Conservation (phyloP, 2,113 vertebrate genomes). For the Hystrix cristata region DNA sequence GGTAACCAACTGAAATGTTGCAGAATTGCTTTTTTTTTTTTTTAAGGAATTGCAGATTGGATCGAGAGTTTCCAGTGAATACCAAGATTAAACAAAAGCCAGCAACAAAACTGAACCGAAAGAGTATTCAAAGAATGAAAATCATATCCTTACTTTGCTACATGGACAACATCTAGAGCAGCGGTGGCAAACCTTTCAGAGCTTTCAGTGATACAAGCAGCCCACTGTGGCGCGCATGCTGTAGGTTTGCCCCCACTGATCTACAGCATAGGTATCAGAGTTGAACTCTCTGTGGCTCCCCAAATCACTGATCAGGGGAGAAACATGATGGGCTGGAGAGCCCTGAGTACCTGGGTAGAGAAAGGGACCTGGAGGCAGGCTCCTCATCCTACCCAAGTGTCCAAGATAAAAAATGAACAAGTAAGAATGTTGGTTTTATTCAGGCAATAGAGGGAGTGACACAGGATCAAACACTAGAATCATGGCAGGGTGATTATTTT, state of each 20-base stretch:
- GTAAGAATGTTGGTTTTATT: not conserved
- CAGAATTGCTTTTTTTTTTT: not conserved
- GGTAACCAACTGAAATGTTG: not conserved
- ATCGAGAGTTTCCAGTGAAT: not conserved
- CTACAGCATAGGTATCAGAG: not conserved
- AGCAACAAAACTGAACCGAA: not conserved
- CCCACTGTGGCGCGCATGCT: not conserved
- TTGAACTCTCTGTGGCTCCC: not conserved
- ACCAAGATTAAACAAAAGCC: not conserved
- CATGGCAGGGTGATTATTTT: not conserved
- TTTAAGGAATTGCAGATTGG: not conserved
- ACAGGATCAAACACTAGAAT: not conserved
- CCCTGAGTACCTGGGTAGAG: not conserved
- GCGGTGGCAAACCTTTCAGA: not conserved
- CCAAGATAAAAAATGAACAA: not conserved
- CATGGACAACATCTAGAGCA: not conserved
- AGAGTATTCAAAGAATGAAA: conserved; percentile 23
- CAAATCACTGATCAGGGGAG: not conserved
- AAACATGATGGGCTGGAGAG: not conserved
- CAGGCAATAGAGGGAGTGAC: not conserved
- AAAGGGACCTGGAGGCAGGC: not conserved
- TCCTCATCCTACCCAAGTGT: not conserved
- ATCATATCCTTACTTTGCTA: not conserved
- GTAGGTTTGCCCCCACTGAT: not conserved
- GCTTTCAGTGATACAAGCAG: not conserved